A percentile compares a stretch with the other conserved stretches of the same genome.
Conservation (phyloP, 2,888 invertebrate species). For the Dicyrtomina minuta region DNA sequence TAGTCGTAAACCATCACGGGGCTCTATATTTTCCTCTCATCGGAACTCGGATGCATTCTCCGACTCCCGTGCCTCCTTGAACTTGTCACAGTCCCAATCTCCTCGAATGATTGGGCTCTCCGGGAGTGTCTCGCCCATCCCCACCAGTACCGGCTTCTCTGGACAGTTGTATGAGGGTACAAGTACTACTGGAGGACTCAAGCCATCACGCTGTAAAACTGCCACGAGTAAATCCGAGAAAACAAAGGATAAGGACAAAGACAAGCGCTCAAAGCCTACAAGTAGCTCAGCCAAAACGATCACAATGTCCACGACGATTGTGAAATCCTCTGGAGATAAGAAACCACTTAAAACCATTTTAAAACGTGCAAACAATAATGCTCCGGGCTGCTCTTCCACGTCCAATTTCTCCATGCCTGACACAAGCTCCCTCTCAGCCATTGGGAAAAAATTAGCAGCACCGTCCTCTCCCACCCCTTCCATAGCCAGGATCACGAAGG, state of each 20-base stretch:
- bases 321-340: slow-evolving; percentile 1
- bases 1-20: slow-evolving; percentile 18
- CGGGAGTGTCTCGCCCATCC: too few relatives aligned
- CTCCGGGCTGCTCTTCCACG: too few relatives aligned
- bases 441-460: slow-evolving; percentile 28
- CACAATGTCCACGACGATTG: slow-evolving; percentile 11
- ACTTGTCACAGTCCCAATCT: too few relatives aligned
- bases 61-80: too few relatives aligned
- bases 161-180: too few relatives aligned
- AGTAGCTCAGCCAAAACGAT: slow-evolving; percentile 3
- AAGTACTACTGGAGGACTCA: too few relatives aligned
- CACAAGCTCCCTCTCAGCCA: slow-evolving; percentile 10
- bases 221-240: too few relatives aligned
- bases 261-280: background rate
- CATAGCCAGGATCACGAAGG: slow-evolving; percentile 12
- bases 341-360: slow-evolving; percentile 29
- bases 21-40: slow-evolving; percentile 29
- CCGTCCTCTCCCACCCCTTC: slow-evolving; percentile 31
- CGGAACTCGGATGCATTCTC: slow-evolving; percentile 11
- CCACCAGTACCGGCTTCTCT: background rate
- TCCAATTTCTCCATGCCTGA: background rate
- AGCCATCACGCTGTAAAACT: too few relatives aligned
- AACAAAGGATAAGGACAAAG: slow-evolving; percentile 2
- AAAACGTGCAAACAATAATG: slow-evolving; percentile 18
- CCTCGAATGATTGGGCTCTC: too few relatives aligned